These are phyloP conservation scores for Pseudoatta argentina DNA, from an alignment of 1,140 invertebrate species.

Conservation along the genomic window DNA sequence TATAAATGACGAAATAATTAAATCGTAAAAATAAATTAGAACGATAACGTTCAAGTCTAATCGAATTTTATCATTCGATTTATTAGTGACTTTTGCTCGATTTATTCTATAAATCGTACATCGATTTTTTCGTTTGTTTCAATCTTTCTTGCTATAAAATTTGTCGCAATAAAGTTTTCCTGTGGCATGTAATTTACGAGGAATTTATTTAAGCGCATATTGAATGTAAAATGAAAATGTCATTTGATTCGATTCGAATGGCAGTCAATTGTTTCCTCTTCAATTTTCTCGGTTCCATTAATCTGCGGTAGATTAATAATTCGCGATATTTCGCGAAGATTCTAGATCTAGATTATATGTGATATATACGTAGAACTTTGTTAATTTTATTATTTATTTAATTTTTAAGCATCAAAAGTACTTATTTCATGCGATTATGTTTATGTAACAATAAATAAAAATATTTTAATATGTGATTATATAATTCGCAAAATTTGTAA, in stretches of 20 bases:
- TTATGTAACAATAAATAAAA: constrained; percentile 11
- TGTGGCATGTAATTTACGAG: not conserved
- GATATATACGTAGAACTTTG: not conserved
- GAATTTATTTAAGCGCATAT: not conserved
- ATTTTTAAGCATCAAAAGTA: not conserved
- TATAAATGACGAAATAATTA: constrained; percentile 21
- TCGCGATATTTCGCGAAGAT: not conserved
- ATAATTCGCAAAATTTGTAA: not conserved
- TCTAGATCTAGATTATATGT: not conserved
- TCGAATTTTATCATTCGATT: not conserved
- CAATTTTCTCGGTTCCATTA: constrained; percentile 15
- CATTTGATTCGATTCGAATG: not conserved
- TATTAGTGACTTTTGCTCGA: constrained; percentile 5
- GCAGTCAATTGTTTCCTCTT: not conserved
- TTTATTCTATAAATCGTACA: not conserved
- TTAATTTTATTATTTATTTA: not conserved
- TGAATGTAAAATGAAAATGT: not conserved
- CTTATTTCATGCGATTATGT: not conserved
- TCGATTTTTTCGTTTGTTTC: not conserved
- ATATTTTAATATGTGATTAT: not conserved
- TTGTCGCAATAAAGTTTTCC: constrained; percentile 9
- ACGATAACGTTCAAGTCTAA: not conserved
- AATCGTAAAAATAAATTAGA: constrained; percentile 27
- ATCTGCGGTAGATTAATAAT: not conserved
- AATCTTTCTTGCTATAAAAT: not conserved